Base-by-base conservation (phyloP, 2,888 invertebrate species). In the Trichacis sp. region DNA sequence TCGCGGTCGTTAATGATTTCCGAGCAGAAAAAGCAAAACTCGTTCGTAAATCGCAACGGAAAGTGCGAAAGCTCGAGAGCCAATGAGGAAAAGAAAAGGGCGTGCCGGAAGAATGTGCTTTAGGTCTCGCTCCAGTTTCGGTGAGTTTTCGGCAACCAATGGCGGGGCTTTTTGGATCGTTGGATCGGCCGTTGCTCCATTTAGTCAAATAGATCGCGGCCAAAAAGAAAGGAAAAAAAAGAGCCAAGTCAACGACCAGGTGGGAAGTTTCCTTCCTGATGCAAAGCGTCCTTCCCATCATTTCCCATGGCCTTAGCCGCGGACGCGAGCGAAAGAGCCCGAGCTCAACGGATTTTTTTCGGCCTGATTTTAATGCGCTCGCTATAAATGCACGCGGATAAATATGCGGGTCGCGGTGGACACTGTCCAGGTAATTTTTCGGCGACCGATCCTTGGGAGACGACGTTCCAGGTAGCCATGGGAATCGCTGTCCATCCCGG, bases 311-410 rank as follows among this genome's bases (percentile, higher is more conserved):
- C 40, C 11, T 11, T 33, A 12, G n/a, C n/a, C n/a, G n/a, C n/a
- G n/a, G n/a, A n/a, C n/a, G n/a, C n/a, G n/a, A n/a, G n/a, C n/a
- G 40, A 12, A 40, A 40, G 40, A 8, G 24, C 24, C 24, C 70
- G n/a, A n/a, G n/a, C 40, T 58, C 70, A 81, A 81, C 80, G 80
- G 74, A 78, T 77, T 74, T 80, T n/a, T 80, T 79, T 81, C 76
- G 78, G 71, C 74, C 82, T 78, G 75, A 82, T 82, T 83, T 82
- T 83, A 82, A 81, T 81, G 74, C 74, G 76, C 47, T 46, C 45
- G 12, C 3, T 5, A 24, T 3, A n/a, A n/a, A n/a, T 24, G 24
- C 24, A 24, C 24, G 24, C 24, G 24, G 24, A 24, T 19, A 45
- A 43, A 42, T 57, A 61, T 45, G 19, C 60, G 63, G 64, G 65